Evolutionary conservation across 1,140 invertebrate genomes (phyloP).

Genomic region (Drosophila repleta): DNA sequence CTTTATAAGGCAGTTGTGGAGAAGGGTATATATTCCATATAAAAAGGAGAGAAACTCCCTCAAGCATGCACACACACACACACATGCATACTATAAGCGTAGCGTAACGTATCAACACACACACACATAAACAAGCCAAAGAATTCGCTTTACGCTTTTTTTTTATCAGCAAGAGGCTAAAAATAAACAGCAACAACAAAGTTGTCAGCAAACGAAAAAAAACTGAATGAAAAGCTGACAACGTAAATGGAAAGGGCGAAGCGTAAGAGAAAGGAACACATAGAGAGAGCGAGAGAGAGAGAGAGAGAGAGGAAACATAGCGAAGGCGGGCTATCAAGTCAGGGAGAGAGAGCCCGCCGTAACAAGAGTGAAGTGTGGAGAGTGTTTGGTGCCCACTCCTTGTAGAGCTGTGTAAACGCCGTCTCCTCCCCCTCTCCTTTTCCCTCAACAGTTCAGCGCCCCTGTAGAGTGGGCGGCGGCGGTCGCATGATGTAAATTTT

Average conservation of each 20-base stretch:
- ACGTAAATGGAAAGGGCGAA: slow-evolving; percentile 16
- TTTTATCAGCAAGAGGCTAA: slow-evolving; percentile 33
- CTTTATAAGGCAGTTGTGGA: background rate
- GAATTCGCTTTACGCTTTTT: slow-evolving; percentile 15
- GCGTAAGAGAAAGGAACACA: slow-evolving; percentile 11
- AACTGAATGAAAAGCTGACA: slow-evolving; percentile 41
- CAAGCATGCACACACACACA: background rate
- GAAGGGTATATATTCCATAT: background rate
- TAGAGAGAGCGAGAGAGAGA: slow-evolving; percentile 1
- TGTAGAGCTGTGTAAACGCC: slow-evolving; percentile 47
- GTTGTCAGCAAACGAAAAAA: slow-evolving; percentile 25
- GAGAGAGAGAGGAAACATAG: background rate
- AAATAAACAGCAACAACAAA: slow-evolving; percentile 29
- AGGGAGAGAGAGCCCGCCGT: background rate
- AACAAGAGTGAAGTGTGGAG: slow-evolving; percentile 11
- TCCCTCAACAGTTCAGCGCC: slow-evolving; percentile 13
- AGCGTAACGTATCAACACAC: slow-evolving; percentile 12
- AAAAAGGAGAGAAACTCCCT: background rate
- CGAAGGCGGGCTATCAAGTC: slow-evolving; percentile 12
- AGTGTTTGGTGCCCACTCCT: slow-evolving; percentile 35
- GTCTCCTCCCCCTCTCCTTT: background rate
- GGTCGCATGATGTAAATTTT: slow-evolving; percentile 47
- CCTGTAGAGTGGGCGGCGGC: background rate
- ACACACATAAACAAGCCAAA: slow-evolving; percentile 14
- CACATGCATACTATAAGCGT: background rate